Evolutionary conservation across 2,113 vertebrate genomes (phyloP).

Genomic region (Himantopus leucocephalus): DNA sequence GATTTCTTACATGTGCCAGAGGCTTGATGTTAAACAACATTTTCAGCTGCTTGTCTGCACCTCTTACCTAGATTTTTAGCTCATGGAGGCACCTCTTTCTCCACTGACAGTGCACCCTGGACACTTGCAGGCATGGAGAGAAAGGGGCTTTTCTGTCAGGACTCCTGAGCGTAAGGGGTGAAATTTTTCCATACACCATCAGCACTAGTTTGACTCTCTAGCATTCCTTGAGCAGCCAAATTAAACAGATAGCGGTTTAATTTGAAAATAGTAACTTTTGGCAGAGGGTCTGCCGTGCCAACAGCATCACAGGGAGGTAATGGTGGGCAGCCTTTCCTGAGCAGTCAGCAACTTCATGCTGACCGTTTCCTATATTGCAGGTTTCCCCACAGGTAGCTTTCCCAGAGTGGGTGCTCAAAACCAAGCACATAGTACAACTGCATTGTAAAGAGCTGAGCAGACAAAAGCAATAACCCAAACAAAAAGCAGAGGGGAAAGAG

Average conservation of each 20-base stretch:
- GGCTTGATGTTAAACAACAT: not conserved
- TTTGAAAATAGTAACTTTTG: not conserved
- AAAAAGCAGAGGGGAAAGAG: not conserved
- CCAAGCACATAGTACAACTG: not conserved
- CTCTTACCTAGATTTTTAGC: not conserved
- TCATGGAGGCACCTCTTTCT: not conserved
- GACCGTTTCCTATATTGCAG: not conserved
- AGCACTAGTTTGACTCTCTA: not conserved
- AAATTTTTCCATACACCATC: not conserved
- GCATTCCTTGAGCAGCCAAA: not conserved
- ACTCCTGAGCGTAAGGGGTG: not conserved
- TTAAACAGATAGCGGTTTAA: not conserved
- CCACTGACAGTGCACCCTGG: not conserved
- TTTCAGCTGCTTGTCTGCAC: not conserved
- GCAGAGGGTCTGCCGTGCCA: not conserved
- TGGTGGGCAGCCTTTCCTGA: not conserved
- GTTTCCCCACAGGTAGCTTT: not conserved
- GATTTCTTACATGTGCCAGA: not conserved
- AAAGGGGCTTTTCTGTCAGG: not conserved
- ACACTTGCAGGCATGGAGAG: not conserved
- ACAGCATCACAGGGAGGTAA: not conserved
- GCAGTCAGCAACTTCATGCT: not conserved
- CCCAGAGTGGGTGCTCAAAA: not conserved
- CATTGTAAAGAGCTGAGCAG: not conserved
- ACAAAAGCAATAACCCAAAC: not conserved